These are phyloP conservation scores for Heterotis niloticus DNA, from an alignment of 2,113 vertebrate species.

Conservation along the genomic window DNA sequence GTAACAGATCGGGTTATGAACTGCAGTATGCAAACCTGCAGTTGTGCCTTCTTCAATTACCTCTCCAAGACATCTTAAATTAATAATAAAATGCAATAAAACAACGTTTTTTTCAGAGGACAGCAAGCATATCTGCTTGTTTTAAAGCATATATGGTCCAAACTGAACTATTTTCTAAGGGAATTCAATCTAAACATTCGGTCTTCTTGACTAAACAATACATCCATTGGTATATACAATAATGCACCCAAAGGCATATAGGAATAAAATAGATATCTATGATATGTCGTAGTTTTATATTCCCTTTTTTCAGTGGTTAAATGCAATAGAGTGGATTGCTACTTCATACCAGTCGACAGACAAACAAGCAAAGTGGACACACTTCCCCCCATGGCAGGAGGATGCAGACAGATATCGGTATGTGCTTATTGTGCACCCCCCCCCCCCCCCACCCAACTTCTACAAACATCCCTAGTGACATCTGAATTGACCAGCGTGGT, in stretches of 20 bases:
- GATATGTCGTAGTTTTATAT: conserved; percentile 1
- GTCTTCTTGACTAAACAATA: background rate
- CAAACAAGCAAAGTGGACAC: background rate
- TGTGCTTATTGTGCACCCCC: background rate
- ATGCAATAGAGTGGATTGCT: background rate
- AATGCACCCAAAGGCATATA: background rate
- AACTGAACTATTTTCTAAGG: background rate
- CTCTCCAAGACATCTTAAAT: background rate
- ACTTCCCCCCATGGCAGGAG: background rate
- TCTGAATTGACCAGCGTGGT: too few species aligned
- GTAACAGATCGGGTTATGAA: background rate
- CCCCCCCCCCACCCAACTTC: background rate
- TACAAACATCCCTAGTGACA: background rate
- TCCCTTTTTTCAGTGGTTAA: conserved; percentile 24
- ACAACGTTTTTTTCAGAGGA: background rate
- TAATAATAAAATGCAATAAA: background rate
- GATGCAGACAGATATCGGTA: background rate
- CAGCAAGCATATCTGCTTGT: background rate
- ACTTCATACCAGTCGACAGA: background rate
- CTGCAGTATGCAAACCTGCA: background rate
- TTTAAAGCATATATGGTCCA: background rate
- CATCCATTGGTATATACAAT: conserved; percentile 14
- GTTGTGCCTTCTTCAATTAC: background rate
- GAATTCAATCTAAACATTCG: conserved; percentile 3
- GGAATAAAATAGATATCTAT: conserved; percentile 11